Base-by-base conservation (phyloP, 2,113 vertebrate genomes). In the Noturus placidus region DNA sequence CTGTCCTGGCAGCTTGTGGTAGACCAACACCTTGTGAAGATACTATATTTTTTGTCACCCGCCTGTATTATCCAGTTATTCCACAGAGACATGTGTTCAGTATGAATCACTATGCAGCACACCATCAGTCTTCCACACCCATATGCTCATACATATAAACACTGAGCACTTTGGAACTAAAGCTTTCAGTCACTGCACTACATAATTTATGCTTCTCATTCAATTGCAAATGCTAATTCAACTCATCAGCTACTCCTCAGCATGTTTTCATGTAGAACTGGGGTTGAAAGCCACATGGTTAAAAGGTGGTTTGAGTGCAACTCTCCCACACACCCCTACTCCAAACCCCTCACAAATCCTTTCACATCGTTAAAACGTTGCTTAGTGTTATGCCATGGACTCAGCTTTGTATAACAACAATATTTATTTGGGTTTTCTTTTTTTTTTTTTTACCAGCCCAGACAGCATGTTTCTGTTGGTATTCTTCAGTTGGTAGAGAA, bases 41-140 rank as follows among this genome's bases (percentile, higher is more conserved):
- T 10, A 46, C 38, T 7, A 20, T 72, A 8, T 22, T 38, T 72
- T 46, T 74, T 38, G 19, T 72, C 69, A 42, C 35, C 69, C 33
- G 20, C 19, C 69, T 76, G 38, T 76, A 46, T 76, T 25, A 76
- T 76, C 20, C 72, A 76, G 72, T 87, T 86, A 77, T 86, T 86
- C 83, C 59, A 42, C 63, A 72, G 61, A 35, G 50, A 61, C 19
- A 50, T 54, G 33, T 61, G 33, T 65, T 79, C 2, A 38, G 4
- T 38, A 61, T 83, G n/a, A 86, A 78, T 33, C 74, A 79, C 59
- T 59, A 9, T 19, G n/a, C n/a, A 30, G 30, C 17, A 57, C 59
- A 83, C 25, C 74, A 65, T 33, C 70, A 30, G 56, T 35, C 63
- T 77, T 86, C 56, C 72, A 77, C 78, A 81, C 78, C 78, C 30